These are phyloP conservation scores for Bradypus variegatus DNA, from an alignment of 2,797 vertebrate species.

Conservation along the genomic window DNA sequence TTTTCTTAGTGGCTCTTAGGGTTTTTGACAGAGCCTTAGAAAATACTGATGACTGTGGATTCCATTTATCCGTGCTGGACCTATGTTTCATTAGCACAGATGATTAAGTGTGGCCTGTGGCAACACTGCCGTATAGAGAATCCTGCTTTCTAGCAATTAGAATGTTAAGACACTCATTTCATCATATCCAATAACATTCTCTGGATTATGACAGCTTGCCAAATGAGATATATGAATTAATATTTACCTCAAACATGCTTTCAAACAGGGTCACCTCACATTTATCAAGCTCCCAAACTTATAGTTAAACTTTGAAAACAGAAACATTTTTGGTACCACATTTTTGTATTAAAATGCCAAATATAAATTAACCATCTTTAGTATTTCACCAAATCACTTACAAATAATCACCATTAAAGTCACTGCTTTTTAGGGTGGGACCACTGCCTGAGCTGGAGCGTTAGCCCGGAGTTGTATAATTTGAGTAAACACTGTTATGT, in stretches of 20 bases:
- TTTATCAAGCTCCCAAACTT: neutral
- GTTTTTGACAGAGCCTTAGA: neutral
- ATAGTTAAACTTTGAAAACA: neutral
- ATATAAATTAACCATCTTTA: neutral
- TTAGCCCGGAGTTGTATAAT: neutral
- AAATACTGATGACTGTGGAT: neutral
- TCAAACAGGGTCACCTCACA: neutral
- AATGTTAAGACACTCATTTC: neutral
- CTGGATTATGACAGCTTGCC: neutral
- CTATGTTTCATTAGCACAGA: neutral
- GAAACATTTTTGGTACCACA: neutral
- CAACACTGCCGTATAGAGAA: neutral
- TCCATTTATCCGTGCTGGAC: neutral
- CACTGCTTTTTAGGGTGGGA: neutral
- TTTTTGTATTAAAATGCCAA: conserved; percentile 23
- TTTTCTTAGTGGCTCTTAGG: neutral
- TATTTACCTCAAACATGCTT: neutral
- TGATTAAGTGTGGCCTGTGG: neutral
- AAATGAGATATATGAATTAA: neutral
- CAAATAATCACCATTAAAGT: neutral
- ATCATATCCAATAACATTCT: fast-evolving
- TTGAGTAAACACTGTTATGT: neutral
- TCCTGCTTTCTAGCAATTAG: neutral
- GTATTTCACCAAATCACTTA: neutral
- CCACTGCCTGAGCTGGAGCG: neutral